Evolutionary conservation across 2,888 invertebrate genomes (phyloP).

Genomic region (Chrysolina haemoptera): DNA sequence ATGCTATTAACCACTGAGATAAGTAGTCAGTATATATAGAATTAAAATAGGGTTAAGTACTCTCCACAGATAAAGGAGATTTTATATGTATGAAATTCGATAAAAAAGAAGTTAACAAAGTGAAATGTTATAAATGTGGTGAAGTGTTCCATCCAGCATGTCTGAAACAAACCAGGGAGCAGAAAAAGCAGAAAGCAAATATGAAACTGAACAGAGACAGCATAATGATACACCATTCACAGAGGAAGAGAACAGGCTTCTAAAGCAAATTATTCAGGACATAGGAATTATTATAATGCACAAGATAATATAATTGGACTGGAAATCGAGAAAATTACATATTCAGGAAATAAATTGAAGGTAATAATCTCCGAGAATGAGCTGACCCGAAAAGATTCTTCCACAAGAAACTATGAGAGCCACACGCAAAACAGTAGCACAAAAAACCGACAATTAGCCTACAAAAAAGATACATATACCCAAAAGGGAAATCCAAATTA

Average conservation of each 20-base stretch:
- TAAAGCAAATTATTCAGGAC: constrained; percentile 18
- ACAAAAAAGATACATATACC: no score
- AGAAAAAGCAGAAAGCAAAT: constrained; percentile 11
- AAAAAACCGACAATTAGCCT: no score
- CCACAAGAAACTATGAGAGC: no score
- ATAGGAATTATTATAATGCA: constrained; percentile 1
- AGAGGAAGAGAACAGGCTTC: constrained; percentile 12
- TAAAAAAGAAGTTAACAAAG: no score
- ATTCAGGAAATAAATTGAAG: constrained; percentile 20
- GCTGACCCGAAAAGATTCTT: background rate
- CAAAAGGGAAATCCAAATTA: no score
- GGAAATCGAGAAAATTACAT: constrained; percentile 6
- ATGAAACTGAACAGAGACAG: constrained; percentile 9
- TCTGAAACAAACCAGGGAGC: constrained; percentile 10
- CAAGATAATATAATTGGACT: constrained; percentile 4
- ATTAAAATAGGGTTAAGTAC: no score
- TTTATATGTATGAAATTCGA: background rate
- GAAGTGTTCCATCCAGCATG: constrained; percentile 18
- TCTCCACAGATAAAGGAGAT: no score
- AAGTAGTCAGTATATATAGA: no score
- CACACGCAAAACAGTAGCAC: no score
- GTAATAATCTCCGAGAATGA: constrained; percentile 13
- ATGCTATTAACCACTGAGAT: no score
- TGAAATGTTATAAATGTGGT: background rate
- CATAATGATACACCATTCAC: background rate